Evolutionary conservation across 2,113 vertebrate species (phyloP).

Genomic region (Crotalus horridus): DNA sequence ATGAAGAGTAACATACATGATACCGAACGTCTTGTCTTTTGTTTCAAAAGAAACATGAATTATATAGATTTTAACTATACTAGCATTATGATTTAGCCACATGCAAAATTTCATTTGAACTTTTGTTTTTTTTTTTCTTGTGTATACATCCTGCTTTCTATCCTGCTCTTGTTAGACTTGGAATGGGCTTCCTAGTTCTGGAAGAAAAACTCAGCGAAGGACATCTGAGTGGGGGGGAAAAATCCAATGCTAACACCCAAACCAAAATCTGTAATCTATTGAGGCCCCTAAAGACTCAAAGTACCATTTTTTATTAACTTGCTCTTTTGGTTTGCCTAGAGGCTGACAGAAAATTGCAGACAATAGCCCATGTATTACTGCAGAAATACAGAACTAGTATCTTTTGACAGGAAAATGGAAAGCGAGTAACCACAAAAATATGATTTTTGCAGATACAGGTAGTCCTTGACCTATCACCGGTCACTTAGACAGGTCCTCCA

Average conservation of each 20-base stretch:
- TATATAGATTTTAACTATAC: neutral
- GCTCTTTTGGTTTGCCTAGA: neutral
- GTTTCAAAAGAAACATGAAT: neutral
- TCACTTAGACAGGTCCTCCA: neutral
- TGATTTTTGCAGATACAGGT: neutral
- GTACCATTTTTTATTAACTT: neutral
- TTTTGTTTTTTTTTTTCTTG: neutral
- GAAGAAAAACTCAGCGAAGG: neutral
- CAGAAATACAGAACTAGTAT: neutral
- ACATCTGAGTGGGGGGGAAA: too few species aligned
- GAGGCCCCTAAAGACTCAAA: neutral
- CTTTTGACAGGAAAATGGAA: neutral
- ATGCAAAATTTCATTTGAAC: neutral
- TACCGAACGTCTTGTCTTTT: neutral
- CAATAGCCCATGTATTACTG: neutral
- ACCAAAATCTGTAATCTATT: neutral
- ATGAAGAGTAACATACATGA: neutral
- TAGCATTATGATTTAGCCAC: neutral
- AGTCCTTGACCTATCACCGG: neutral
- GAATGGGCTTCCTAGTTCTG: neutral
- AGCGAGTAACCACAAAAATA: neutral
- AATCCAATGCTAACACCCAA: neutral
- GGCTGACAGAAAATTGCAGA: neutral
- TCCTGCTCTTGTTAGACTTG: neutral
- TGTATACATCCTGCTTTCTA: neutral